These are phyloP conservation scores for Hyles lineata DNA, from an alignment of 2,888 invertebrate genomes.

Conservation along the genomic window DNA sequence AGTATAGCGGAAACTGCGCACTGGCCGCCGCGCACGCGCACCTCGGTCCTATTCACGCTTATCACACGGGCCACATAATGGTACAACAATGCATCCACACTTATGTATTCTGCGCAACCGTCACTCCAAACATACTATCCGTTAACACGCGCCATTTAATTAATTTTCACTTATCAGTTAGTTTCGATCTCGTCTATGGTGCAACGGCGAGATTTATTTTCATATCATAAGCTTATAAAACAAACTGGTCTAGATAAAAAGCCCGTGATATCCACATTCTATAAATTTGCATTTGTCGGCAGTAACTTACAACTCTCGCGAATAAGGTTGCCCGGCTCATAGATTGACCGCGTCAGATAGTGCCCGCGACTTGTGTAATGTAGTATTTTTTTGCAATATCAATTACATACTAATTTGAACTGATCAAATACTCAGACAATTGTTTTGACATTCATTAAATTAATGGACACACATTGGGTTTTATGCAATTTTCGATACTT, in stretches of 20 bases:
- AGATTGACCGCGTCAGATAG: constrained; percentile 20
- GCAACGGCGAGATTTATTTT: constrained; percentile 24
- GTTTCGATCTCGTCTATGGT: not conserved
- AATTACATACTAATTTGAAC: constrained; percentile 4
- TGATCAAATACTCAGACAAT: not conserved
- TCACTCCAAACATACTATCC: not conserved
- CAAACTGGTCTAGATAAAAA: constrained; percentile 44
- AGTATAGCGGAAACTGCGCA: constrained; percentile 77
- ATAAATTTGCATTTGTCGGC: constrained; percentile 53
- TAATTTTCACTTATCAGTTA: constrained; percentile 12
- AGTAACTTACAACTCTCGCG: constrained; percentile 37
- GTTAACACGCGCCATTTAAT: constrained; percentile 9
- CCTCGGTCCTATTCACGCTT: constrained; percentile 68
- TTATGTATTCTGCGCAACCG: constrained; percentile 38
- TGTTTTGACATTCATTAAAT: not conserved
- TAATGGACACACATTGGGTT: not conserved
- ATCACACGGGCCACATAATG: constrained; percentile 62
- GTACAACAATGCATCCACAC: constrained; percentile 49
- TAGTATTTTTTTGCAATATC: constrained; percentile 12
- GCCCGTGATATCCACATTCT: constrained; percentile 48
- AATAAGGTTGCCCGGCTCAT: constrained; percentile 36
- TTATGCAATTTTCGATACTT: not conserved
- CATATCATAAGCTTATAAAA: constrained; percentile 28
- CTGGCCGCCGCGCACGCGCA: constrained; percentile 66
- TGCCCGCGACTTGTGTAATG: constrained; percentile 28